These are phyloP conservation scores for Lycocerus yunnanus DNA, from an alignment of 2,888 invertebrate species.

Conservation along the genomic window DNA sequence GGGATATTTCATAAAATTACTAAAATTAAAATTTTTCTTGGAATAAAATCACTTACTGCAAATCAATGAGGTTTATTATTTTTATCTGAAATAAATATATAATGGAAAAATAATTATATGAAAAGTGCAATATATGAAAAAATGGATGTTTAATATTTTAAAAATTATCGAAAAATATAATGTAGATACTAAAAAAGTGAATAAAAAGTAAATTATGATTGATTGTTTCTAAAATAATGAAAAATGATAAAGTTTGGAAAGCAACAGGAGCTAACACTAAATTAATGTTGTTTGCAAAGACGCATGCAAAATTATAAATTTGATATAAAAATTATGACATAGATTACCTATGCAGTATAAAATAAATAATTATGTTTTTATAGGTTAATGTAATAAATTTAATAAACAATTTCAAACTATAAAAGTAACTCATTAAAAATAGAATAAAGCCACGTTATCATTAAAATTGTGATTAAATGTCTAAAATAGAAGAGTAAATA, in stretches of 20 bases:
- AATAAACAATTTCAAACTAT: not conserved
- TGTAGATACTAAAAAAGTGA: not conserved
- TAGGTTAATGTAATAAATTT: conserved; percentile 16
- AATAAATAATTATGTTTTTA: conserved; percentile 9
- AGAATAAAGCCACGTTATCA: conserved; percentile 32
- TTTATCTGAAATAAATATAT: conserved; percentile 20
- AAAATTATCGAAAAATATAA: not conserved
- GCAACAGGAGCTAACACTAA: conserved; percentile 5
- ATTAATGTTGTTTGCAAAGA: not conserved
- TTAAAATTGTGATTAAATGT: conserved; percentile 36
- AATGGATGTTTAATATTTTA: not conserved
- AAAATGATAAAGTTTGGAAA: conserved; percentile 25
- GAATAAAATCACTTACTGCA: conserved; percentile 18
- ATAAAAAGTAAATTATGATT: conserved; percentile 26
- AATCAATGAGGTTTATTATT: conserved; percentile 10
- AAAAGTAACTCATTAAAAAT: conserved; percentile 30
- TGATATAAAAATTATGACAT: not conserved
- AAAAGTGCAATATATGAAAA: not conserved
- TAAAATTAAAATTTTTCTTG: conserved; percentile 8
- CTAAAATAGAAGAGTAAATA: conserved; percentile 34
- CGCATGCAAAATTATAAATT: not conserved
- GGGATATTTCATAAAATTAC: conserved; percentile 6
- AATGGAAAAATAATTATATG: conserved; percentile 8
- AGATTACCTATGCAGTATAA: not conserved
- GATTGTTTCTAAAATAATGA: conserved; percentile 29